Evolutionary conservation across 1,140 invertebrate genomes (phyloP), one percentile per base, ranked within the genome.

Genomic region (Drosophila tristis): DNA sequence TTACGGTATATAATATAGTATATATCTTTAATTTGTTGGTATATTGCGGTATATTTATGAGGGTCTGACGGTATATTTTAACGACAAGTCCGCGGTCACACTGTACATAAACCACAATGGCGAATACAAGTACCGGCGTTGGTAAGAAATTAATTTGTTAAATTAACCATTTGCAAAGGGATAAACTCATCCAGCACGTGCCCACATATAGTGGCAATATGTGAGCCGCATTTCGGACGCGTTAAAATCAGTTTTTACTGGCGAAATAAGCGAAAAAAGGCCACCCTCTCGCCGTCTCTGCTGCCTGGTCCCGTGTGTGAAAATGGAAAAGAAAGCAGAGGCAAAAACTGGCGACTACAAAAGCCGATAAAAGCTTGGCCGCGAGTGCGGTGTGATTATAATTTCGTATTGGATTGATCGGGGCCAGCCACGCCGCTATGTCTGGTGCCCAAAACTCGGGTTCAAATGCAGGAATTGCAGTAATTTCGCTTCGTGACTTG

Each of bases 111-210:
- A 86, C 82, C 82, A 89, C 86, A 92, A 92, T 92, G 91, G 91
- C 91, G 91, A 91, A 91, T 90, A 90, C 90, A 53, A 90, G 82
- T 89, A 89, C 91, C 91, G 91, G 91, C 91, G 91, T 92, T 92
- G 91, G 91, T 92, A 92, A 92, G 91, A 90, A 91, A 81, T 78
- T 62, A 68, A 73, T 76, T 87, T 72, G 50, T 70, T 86, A 86
- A 85, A 80, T 76, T 87, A 78, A 63, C 45, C 42, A 76, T 82
- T 86, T 82, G 60, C 11, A 47, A 75, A 66, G 39, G 11, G 66
- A 72, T 75, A 81, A 68, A 59, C 42, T 49, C 44, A 44, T 53
- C 62, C 53, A 43, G 13, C 49, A 61, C 53, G 16, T 61, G 71
- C 56, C 61, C 20, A 50, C 29, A 50, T 39, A 8, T 11, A 47